Conservation (phyloP, 2,797 vertebrate genomes). For the Dicrostonyx torquatus region DNA sequence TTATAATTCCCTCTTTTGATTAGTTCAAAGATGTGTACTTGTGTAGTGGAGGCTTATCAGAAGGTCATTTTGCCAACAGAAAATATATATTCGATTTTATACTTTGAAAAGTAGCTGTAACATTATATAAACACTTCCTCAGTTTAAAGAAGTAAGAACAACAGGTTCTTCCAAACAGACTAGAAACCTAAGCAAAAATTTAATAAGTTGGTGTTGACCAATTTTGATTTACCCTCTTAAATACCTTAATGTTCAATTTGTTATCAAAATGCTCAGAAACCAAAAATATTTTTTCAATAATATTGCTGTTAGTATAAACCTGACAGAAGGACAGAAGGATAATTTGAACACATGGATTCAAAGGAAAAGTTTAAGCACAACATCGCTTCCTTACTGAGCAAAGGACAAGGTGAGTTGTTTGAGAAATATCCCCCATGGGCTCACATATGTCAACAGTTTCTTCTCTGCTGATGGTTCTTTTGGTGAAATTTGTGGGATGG, state of each 20-base stretch:
- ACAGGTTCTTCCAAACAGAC: neutral
- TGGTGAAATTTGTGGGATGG: too few species aligned
- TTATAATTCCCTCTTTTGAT: neutral
- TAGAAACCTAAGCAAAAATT: neutral
- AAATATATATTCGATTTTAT: neutral
- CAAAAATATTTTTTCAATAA: neutral
- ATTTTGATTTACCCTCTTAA: neutral
- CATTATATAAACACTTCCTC: neutral
- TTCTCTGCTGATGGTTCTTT: too few species aligned
- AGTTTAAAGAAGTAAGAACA: neutral
- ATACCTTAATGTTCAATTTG: neutral
- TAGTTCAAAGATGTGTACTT: neutral
- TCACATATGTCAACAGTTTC: too few species aligned
- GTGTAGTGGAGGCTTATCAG: neutral
- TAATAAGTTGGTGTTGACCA: neutral
- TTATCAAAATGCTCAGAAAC: neutral
- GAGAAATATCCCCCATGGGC: neutral
- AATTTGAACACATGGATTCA: neutral
- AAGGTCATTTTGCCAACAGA: neutral
- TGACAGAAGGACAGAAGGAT: neutral
- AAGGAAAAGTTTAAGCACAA: neutral
- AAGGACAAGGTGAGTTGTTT: neutral
- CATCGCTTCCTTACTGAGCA: neutral
- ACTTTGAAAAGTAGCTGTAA: neutral
- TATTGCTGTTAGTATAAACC: neutral